phyloP scores from a whole-genome alignment of 2,113 vertebrate genomes.

The Acanthisitta chloris region DNA sequence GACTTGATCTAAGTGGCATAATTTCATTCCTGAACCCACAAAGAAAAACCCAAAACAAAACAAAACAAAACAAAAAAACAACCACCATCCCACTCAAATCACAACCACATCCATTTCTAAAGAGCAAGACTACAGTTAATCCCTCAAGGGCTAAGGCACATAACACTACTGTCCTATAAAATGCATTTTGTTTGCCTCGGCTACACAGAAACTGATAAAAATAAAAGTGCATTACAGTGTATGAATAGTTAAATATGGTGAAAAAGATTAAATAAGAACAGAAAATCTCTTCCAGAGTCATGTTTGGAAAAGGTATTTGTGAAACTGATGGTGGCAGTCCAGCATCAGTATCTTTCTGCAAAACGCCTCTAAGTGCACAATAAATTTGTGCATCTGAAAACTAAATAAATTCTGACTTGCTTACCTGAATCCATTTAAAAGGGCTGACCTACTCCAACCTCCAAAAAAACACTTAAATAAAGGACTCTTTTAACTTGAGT shows the following conservation, averaged over 20 bases:
- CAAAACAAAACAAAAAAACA: neutral
- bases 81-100: neutral
- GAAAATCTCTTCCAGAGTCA: neutral
- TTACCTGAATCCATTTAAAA: neutral
- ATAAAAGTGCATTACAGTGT: fast-evolving
- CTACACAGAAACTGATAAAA: neutral
- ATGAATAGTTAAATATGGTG: neutral
- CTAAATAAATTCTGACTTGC: neutral
- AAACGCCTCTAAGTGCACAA: neutral
- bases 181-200: neutral
- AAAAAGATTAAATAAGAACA: neutral
- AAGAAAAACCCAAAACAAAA: neutral
- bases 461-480: neutral
- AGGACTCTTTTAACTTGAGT: neutral
- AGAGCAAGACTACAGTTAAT: neutral
- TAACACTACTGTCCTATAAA: neutral
- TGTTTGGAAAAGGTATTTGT: neutral
- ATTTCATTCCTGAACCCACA: neutral
- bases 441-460: neutral
- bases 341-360: neutral
- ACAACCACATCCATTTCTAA: neutral
- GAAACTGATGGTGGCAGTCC: neutral
- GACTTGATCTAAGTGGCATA: neutral
- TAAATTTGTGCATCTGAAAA: neutral
- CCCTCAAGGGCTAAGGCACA: neutral